Conservation (phyloP, 1,140 invertebrate genomes). For the Venustaconcha ellipsiformis region DNA sequence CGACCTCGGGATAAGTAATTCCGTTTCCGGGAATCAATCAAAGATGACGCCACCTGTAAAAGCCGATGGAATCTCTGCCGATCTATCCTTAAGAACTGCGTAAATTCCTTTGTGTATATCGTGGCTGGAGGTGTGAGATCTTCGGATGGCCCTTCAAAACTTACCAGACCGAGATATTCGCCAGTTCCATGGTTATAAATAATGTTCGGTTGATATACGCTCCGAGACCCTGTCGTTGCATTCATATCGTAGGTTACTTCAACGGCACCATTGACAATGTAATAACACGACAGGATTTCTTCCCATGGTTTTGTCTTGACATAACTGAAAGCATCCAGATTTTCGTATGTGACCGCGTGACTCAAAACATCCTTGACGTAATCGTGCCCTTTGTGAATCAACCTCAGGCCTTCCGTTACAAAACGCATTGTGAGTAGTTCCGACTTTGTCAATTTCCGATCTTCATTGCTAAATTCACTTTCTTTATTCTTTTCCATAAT, state of each 20-base stretch:
- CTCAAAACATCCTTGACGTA: constrained; percentile 56
- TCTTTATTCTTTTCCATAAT: constrained; percentile 11
- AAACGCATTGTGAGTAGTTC: constrained; percentile 48
- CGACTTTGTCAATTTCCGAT: constrained; percentile 39
- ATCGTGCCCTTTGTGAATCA: constrained; percentile 59
- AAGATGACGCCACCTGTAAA: constrained; percentile 18
- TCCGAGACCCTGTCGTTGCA: constrained; percentile 35
- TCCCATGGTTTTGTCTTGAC: constrained; percentile 50
- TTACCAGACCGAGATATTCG: constrained; percentile 59
- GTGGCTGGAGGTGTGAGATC: constrained; percentile 58
- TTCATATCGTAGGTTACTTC: constrained; percentile 60
- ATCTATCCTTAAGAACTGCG: constrained; percentile 52
- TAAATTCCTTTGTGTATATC: constrained; percentile 43
- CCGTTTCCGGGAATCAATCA: constrained; percentile 37
- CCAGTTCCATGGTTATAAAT: constrained; percentile 60
- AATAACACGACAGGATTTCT: constrained; percentile 51
- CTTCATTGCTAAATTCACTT: constrained; percentile 21
- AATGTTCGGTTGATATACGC: constrained; percentile 58
- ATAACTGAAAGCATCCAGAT: constrained; percentile 48
- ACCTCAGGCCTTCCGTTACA: constrained; percentile 54
- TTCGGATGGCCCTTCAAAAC: constrained; percentile 48
- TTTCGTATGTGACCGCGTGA: constrained; percentile 49
- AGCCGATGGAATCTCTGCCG: constrained; percentile 49
- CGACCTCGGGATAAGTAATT: constrained; percentile 25
- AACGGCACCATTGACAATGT: constrained; percentile 53